phyloP scores from a whole-genome alignment of 2,113 vertebrate species.

The Reinhardtius hippoglossoides region DNA sequence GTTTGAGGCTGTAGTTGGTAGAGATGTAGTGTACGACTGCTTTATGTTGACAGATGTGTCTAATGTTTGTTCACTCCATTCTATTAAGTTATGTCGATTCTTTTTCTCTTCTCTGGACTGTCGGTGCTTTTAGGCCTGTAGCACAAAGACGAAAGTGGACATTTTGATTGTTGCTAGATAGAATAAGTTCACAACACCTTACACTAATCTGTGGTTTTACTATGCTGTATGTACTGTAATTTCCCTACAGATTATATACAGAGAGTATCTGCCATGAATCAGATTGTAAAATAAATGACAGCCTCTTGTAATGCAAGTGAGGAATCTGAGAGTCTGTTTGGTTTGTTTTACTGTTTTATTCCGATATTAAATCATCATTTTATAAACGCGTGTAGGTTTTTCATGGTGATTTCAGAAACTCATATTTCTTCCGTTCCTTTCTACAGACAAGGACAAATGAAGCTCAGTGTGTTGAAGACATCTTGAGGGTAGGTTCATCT shows the following conservation, averaged over 20 bases:
- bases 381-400: not conserved
- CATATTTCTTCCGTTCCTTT: constrained; percentile 1
- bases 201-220: too few species aligned
- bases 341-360: not conserved
- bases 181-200: not conserved
- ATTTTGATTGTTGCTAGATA: not conserved
- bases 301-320: too few species aligned
- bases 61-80: not conserved
- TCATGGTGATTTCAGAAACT: not conserved
- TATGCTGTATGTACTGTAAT: too few species aligned
- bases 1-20: not conserved
- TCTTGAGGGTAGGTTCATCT: constrained; percentile 88
- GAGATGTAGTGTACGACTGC: not conserved
- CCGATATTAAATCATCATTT: too few species aligned
- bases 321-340: not conserved
- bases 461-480: constrained; percentile 90
- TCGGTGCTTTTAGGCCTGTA: not conserved
- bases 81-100: not conserved
- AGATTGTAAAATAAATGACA: too few species aligned
- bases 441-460: constrained; percentile 85
- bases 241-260: too few species aligned
- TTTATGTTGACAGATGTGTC: constrained; percentile 1
- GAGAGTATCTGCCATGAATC: too few species aligned
- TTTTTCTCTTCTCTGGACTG: not conserved
- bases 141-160: not conserved